Evolutionary conservation across 2,888 invertebrate species (phyloP), one percentile per base, ranked within the genome.

Genomic region (Drosophila fungiperda): DNA sequence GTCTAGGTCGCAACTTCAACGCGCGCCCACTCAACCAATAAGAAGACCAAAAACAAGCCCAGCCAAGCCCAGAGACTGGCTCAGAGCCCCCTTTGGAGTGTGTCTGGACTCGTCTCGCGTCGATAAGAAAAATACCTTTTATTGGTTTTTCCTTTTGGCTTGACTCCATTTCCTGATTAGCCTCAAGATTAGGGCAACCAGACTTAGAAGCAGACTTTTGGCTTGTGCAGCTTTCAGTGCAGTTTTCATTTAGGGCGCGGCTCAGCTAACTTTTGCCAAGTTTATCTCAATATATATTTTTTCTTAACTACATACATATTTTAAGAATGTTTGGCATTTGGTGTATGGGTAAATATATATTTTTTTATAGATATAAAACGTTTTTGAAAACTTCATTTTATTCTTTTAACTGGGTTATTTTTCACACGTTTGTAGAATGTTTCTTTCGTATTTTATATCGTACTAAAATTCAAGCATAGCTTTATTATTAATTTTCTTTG

Each of bases 91-190:
- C 48, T 20, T 55, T 53, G 20, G 60, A 45, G 32, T 70, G 29
- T 52, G 49, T 42, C 58, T 42, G 62, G 29, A 35, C 54, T 64
- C 57, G 38, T 54, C 36, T 33, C 29, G 53, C 26, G 42, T 15
- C 75, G 89, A 85, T 85, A 85, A 89, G 85, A 82, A 84, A 89
- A 85, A 89, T 85, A 77, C 89, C 87, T 82, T 85, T 85, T 85
- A 87, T 87, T 85, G 87, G 84, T 73, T 84, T 89, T 81, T 83
- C 73, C 68, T 76, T 80, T 80, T 68, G 59, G 67, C 69, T 54
- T 62, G 65, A 59, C 76, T 74, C 67, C 67, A 69, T 85, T 85
- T 89, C 72, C 85, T 88, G 90, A 90, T 90, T 88, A 90, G 73
- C 73, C 75, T 38, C 69, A 54, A 81, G 88, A 88, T 88, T 79